A percentile compares a stretch with the other conserved stretches of the same genome.
Evolutionary conservation across 35 echinoderm and acorn worm species (phyloP).

Genomic region (Lytechinus pictus): DNA sequence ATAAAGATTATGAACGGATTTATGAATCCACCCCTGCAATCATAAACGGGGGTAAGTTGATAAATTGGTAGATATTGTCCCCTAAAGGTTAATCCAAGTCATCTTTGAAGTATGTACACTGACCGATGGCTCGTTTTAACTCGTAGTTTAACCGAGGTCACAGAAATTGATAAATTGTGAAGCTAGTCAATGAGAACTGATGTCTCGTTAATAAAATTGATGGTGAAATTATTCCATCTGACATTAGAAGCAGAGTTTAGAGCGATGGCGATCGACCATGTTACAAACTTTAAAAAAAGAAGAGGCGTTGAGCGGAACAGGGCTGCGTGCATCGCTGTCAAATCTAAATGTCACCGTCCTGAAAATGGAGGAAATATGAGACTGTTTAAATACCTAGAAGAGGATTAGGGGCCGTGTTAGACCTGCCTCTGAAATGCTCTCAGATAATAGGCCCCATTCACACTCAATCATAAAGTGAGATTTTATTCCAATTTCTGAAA

Average conservation of each 20-base stretch:
- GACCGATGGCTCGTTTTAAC: too few relatives aligned
- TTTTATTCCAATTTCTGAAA: background rate
- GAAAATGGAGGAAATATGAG: constrained; percentile 18
- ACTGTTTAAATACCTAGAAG: constrained; percentile 19
- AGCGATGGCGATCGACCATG: background rate
- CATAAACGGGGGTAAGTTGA: too few relatives aligned
- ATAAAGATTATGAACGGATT: too few relatives aligned
- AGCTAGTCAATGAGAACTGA: background rate
- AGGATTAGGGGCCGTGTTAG: constrained; percentile 8
- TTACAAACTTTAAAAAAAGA: background rate
- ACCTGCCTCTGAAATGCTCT: background rate
- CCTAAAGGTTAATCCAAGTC: too few relatives aligned
- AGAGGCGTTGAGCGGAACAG: background rate
- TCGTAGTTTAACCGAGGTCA: too few relatives aligned
- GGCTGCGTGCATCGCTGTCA: background rate
- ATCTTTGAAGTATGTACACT: too few relatives aligned
- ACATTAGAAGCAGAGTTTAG: background rate
- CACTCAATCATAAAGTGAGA: background rate
- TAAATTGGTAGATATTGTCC: too few relatives aligned
- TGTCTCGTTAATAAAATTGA: background rate
- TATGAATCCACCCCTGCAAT: too few relatives aligned
- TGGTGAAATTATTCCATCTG: background rate
- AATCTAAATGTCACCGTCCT: constrained; percentile 3
- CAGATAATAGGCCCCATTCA: background rate
- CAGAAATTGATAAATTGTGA: background rate